Percentiles rank a stretch among this genome's conserved stretches.
phyloP scores from a whole-genome alignment of 2,797 vertebrate species.

The Oceanodroma leucorhoa region DNA sequence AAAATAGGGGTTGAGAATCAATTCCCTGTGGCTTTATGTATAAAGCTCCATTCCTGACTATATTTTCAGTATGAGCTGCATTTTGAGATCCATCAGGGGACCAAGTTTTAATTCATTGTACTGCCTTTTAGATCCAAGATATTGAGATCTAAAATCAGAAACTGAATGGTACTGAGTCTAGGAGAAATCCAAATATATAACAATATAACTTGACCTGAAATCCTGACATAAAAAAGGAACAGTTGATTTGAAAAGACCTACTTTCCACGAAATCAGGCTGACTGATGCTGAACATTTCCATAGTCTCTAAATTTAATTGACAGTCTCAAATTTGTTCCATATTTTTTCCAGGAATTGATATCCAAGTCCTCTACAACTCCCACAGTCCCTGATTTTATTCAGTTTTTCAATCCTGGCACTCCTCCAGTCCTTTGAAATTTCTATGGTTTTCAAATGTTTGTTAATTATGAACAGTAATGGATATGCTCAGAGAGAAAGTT shows the following conservation, averaged over 20 bases:
- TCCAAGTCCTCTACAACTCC: background rate
- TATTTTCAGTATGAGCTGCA: background rate
- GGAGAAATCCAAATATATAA: background rate
- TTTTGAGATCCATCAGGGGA: background rate
- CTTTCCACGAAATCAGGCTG: background rate
- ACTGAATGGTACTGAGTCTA: background rate
- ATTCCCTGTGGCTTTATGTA: background rate
- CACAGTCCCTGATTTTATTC: background rate
- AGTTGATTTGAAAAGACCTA: background rate
- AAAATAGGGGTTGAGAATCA: background rate
- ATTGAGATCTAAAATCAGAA: background rate
- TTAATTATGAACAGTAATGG: conserved; percentile 31
- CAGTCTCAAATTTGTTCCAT: background rate
- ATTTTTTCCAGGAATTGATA: background rate
- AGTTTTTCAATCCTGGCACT: background rate
- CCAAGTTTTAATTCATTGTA: background rate
- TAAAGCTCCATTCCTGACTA: background rate
- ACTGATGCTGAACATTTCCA: background rate
- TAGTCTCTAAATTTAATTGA: background rate
- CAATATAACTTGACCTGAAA: background rate
- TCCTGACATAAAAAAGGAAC: background rate
- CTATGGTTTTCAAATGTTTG: background rate
- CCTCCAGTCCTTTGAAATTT: background rate
- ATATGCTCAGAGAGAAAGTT: background rate
- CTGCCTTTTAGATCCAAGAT: background rate